A percentile compares a stretch with the other conserved stretches of the same genome.
Conservation (phyloP, 64 coral and sea anemone species). For the Pocillopora damicornis region DNA sequence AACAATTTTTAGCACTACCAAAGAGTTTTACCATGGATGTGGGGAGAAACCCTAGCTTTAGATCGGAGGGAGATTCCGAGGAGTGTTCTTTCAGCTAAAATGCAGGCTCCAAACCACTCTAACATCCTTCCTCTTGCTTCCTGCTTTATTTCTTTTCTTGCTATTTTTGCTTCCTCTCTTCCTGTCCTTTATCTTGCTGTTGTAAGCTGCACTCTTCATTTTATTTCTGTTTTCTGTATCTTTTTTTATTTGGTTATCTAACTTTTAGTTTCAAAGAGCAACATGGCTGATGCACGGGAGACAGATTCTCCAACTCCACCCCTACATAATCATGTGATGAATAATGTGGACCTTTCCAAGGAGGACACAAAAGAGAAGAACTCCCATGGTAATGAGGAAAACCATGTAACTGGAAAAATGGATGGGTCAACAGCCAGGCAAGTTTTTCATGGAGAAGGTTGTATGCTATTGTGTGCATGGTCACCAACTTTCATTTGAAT, state of each 20-base stretch:
- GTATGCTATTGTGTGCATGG: neutral
- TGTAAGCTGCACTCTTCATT: neutral
- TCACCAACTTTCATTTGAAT: too few species aligned
- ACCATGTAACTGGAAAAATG: slow-evolving; percentile 45
- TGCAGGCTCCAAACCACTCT: too few species aligned
- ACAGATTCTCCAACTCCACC: slow-evolving; percentile 79
- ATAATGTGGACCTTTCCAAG: slow-evolving; percentile 42
- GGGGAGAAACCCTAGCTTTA: too few species aligned
- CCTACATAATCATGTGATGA: slow-evolving; percentile 62
- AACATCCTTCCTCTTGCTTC: too few species aligned
- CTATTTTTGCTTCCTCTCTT: too few species aligned
- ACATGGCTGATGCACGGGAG: slow-evolving; percentile 35
- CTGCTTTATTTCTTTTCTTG: too few species aligned
- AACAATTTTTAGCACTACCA: too few species aligned
- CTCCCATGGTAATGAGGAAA: slow-evolving; percentile 51
- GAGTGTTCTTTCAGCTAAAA: too few species aligned
- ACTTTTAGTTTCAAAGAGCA: slow-evolving; percentile 35
- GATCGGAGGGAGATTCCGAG: too few species aligned
- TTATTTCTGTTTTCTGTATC: neutral
- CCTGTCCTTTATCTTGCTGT: neutral
- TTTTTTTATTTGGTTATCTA: neutral
- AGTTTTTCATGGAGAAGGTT: neutral
- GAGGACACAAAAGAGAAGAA: slow-evolving; percentile 57
- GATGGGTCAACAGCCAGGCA: slow-evolving; percentile 65
- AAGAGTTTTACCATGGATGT: too few species aligned